Base-by-base conservation (phyloP, 1,140 invertebrate species). In the Drosophila ficusphila region DNA sequence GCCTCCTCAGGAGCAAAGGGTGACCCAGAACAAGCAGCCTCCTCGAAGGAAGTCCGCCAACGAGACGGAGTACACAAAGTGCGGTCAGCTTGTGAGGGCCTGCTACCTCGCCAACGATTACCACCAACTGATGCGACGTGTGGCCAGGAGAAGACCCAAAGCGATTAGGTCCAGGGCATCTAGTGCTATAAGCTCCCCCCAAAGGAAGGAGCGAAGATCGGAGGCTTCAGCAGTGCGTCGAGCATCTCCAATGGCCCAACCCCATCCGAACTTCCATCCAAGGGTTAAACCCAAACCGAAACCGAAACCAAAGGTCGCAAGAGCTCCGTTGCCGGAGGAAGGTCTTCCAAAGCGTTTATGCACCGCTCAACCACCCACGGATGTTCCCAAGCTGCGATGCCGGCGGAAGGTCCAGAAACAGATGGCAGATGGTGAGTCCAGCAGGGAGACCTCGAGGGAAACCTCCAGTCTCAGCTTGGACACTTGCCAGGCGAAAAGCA, bases 81-180 rank as follows among this genome's bases (percentile, higher is more conserved):
- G 46, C 2, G 42, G 34, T 16, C 31, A 34, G 5, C 36, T 33
- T 0, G 6, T 39, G 0, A 12, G 31, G 4, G 56, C 49, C 4
- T 51, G 33, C 39, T 39, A 44, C 4, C 6, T 36, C 9, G 38
- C 14, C n/a, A 62, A 70, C 12, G 78, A 81, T 0, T 82, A 41
- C 11, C 21, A 56, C 5, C 78, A 81, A 25, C 19, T 82, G 3
- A 77, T 82, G 78, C 68, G 25, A 1, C 47, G 53, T 0, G 68
- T 81, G 38, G 78, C 60, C 12, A 53, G 33, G 6, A 72, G 52
- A 2, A 48, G 78, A n/a, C 12, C 36, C 4, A 6, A n/a, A 3
- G 0, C 39, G 3, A 42, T 4, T 8, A 62, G 41, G 4, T 4
- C 4, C 11, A 21, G n/a, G 9, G 1, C 1, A 0, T 6, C n/a